Conservation (phyloP, 2,888 invertebrate genomes). For the Melipona bicolor region DNA sequence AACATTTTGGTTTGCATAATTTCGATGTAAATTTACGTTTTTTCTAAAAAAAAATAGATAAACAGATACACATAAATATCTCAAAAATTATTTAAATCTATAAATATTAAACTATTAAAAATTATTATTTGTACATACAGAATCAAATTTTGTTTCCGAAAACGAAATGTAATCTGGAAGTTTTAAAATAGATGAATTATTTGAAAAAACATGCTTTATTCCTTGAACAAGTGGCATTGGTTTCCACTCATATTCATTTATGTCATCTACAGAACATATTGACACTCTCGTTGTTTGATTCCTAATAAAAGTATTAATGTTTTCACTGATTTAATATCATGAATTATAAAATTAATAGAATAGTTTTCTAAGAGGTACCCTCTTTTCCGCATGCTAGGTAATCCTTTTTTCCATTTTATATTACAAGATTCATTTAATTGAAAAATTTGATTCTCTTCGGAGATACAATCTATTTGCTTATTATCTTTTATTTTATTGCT, state of each 20-base stretch:
- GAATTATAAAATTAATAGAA: slow-evolving; percentile 4
- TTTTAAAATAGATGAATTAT: slow-evolving; percentile 68
- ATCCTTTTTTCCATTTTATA: slow-evolving; percentile 1
- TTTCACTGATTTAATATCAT: slow-evolving; percentile 12
- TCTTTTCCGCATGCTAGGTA: slow-evolving; percentile 25
- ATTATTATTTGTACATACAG: slow-evolving; percentile 50
- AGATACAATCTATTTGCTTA: neutral
- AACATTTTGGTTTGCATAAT: slow-evolving; percentile 39
- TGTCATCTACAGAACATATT: slow-evolving; percentile 9
- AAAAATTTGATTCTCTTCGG: slow-evolving; percentile 18
- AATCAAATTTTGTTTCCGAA: slow-evolving; percentile 61
- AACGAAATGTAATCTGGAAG: slow-evolving; percentile 74
- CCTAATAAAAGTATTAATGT: slow-evolving; percentile 43
- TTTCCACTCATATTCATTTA: slow-evolving; percentile 61
- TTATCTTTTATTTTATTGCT: neutral
- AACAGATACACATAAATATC: neutral
- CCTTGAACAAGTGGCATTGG: slow-evolving; percentile 77
- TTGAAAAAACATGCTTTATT: slow-evolving; percentile 69
- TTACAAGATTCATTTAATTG: neutral
- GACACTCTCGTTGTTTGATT: slow-evolving; percentile 33
- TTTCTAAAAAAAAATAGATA: slow-evolving; percentile 51
- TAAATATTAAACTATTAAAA: neutral
- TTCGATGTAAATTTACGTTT: slow-evolving; percentile 66
- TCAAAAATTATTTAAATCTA: neutral
- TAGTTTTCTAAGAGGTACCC: slow-evolving; percentile 40